phyloP scores from a whole-genome alignment of 2,113 vertebrate genomes.

The Taxidea taxus region DNA sequence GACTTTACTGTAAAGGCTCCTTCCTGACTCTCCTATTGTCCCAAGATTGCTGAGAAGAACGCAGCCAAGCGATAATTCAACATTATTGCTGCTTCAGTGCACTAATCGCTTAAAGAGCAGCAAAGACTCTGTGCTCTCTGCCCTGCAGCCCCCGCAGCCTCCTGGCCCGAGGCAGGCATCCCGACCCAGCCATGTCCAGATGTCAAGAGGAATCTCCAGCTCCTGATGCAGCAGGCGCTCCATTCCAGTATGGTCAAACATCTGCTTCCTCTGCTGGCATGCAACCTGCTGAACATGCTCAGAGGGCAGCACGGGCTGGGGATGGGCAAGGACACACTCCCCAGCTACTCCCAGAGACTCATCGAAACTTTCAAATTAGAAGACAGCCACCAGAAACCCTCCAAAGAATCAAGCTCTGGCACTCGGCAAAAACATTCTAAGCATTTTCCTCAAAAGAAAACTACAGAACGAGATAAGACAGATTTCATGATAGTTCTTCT shows the following conservation, averaged over 20 bases:
- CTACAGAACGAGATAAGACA: background rate
- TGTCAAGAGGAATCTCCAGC: conserved; percentile 93
- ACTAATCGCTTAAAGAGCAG: conserved; percentile 91
- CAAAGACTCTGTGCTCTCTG: conserved; percentile 88
- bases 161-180: conserved; percentile 90
- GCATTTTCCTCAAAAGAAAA: conserved; percentile 28
- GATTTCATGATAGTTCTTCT: background rate
- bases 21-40: conserved; percentile 87
- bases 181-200: conserved; percentile 93
- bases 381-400: conserved; percentile 30
- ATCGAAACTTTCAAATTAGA: conserved; percentile 49
- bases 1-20: conserved; percentile 85
- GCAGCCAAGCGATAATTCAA: conserved; percentile 92
- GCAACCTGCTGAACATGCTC: conserved; percentile 81
- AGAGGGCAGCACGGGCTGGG: background rate
- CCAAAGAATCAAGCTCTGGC: background rate
- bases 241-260: conserved; percentile 94
- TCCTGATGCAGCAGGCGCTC: conserved; percentile 91
- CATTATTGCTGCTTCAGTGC: conserved; percentile 93
- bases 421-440: background rate
- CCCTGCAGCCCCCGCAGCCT: conserved; percentile 93
- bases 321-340: conserved; percentile 52
- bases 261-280: conserved; percentile 96
- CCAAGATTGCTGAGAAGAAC: conserved; percentile 89
- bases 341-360: background rate